These are phyloP conservation scores for Hippolais icterina DNA, from an alignment of 2,113 vertebrate genomes.

Conservation along the genomic window DNA sequence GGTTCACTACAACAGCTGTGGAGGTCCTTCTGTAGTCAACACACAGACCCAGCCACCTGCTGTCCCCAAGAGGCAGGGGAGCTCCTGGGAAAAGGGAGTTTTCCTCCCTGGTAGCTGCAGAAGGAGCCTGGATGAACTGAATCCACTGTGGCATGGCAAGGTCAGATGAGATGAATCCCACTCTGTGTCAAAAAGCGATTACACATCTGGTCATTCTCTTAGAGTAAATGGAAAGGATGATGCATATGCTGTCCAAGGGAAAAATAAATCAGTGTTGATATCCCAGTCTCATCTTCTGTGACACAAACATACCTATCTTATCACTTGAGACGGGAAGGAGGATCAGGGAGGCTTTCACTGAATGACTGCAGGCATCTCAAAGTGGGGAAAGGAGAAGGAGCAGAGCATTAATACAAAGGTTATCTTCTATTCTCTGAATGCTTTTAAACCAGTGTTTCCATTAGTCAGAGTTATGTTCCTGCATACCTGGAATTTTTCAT, in stretches of 20 bases:
- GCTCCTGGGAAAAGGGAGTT: not conserved
- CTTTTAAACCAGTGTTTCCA: not conserved
- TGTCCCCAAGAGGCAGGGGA: not conserved
- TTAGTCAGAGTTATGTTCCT: not conserved
- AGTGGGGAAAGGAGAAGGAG: not conserved
- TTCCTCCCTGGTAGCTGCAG: not conserved
- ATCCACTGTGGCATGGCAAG: not conserved
- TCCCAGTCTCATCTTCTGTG: conserved; percentile 18
- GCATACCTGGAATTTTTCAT: not conserved
- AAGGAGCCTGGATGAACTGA: not conserved
- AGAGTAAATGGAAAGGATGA: conserved; percentile 39
- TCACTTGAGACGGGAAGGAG: not conserved
- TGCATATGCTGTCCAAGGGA: conserved; percentile 11
- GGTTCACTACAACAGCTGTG: not conserved
- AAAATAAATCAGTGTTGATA: conserved; percentile 46
- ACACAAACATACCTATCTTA: not conserved
- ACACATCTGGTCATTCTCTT: not conserved
- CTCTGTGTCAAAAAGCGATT: not conserved
- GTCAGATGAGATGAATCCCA: conserved; percentile 18
- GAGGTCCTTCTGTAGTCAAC: not conserved
- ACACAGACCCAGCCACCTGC: not conserved
- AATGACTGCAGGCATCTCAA: not conserved
- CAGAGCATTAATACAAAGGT: not conserved
- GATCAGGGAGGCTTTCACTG: conserved; percentile 24
- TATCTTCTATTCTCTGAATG: not conserved